Evolutionary conservation across 2,797 vertebrate genomes (phyloP), one percentile per base, ranked within the genome.

Genomic region (Liparis tanakae): DNA sequence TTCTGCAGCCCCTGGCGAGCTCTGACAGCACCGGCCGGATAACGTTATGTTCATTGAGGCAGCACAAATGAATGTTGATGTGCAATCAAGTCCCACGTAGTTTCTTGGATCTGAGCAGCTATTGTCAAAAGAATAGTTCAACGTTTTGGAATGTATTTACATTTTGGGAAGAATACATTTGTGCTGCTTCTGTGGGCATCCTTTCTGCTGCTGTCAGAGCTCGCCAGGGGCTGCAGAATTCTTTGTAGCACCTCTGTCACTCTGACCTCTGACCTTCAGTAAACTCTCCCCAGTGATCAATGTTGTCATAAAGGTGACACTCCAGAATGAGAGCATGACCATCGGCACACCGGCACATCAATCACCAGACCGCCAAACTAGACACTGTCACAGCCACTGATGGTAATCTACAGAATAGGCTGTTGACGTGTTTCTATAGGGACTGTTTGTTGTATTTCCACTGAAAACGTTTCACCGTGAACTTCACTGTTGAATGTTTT

Each of bases 211-310:
- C 18, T 39, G 65, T 82, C 37, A 63, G 9, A 80, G 60, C 10
- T 65, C 59, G 67, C 72, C 66, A 2, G 53, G 1, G 59, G 79
- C 60, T 18, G 34, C 51, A 71, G 18, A 58, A 72, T 66, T 78
- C 60, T 70, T 79, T 1, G 13, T 44, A 2, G 30, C 61, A 58
- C 65, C 17, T 20, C 48, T 51, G 48, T 51, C 67, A 13, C 37
- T 33, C 7, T 17, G 6, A 67, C 74, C 37, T 83, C 63, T 82
- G 83, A 82, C 67, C 74, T 39, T 18, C 46, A 30, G 30, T 73
- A 58, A 83, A 82, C 18, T 50, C 66, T 37, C 48, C 63, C 48
- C 58, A 59, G 71, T 72, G 44, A 80, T 81, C 51, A 68, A 34
- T 33, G 56, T n/a, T 18, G 39, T 48, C 46, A 56, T 71, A 69